Evolutionary conservation across 2,797 vertebrate genomes (phyloP), one percentile per base, ranked within the genome.

Genomic region (Dendrocincla fuliginosa): DNA sequence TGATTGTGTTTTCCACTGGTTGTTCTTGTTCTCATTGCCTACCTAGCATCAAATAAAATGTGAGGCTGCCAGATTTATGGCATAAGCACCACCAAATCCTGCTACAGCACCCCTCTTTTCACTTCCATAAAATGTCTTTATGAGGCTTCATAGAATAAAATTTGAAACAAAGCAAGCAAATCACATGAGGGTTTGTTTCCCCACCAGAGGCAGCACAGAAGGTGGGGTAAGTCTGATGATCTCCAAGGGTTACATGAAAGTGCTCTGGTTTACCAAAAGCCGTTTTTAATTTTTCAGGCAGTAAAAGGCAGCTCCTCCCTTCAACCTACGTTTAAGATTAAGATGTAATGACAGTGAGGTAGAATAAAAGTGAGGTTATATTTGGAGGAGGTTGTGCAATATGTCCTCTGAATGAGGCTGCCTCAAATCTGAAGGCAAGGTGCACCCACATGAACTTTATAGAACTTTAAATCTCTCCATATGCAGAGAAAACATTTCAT

Each of bases 1-100:
- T 47, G 8, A 7, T 78, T 42, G 22, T 14, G 30, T 81, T 93
- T 42, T 78, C 27, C 23, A 30, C 28, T 46, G 46, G 5, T 33
- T 63, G 30, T 59, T 33, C 44, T 76, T 93, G 22, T 67, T 87
- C 47, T 71, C 79, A 14, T 39, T 83, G 68, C 30, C 50, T 78
- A 60, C 44, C 55, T 57, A 77, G 75, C 50, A 84, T 41, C 24
- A 82, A 84, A 76, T 47, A 53, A 15, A 47, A 13, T n/a, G 32
- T 68, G 83, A 90, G 71, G 41, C 64, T 67, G 59, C 35, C 67
- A 75, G 55, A 80, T 96, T 96, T 96, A 90, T 84, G 65, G 63
- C 22, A 37, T 42, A 70, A 94, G 57, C 70, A 75, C 59, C 60
- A 85, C 56, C 5, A 49, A 93, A 71, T 92, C 61, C 70, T 65